Conservation (phyloP, 2,113 vertebrate genomes). For the Dromaius novaehollandiae region DNA sequence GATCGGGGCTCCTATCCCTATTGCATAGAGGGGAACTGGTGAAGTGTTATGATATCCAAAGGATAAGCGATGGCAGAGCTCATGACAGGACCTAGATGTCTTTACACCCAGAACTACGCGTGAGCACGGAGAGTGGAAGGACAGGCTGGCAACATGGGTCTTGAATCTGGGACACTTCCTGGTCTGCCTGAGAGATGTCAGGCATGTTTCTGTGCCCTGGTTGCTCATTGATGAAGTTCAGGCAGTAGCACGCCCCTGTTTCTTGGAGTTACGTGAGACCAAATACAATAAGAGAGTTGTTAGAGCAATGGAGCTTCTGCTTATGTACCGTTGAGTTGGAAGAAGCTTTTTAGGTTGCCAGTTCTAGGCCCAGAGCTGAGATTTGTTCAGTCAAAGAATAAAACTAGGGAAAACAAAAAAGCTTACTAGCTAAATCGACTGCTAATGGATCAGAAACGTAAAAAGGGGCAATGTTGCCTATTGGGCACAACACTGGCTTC, state of each 20-base stretch:
- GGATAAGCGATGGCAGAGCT: accelerated
- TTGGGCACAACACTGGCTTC: accelerated
- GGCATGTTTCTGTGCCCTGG: background rate
- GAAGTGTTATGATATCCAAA: background rate
- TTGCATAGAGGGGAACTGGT: background rate
- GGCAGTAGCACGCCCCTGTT: background rate
- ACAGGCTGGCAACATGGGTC: background rate
- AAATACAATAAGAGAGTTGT: background rate
- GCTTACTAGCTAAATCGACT: background rate
- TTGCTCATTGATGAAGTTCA: background rate
- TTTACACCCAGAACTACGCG: background rate
- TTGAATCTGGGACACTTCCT: background rate
- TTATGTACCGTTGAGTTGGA: background rate
- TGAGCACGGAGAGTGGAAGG: background rate
- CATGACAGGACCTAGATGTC: background rate
- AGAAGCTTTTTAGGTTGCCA: background rate
- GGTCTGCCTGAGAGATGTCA: background rate
- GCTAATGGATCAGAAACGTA: background rate
- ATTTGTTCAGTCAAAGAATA: no score
- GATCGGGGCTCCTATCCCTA: background rate
- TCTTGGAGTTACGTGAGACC: background rate
- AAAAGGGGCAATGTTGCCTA: background rate
- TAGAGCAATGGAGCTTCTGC: background rate
- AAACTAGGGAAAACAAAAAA: background rate
- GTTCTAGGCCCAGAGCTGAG: background rate